Base-by-base conservation (phyloP, 2,888 invertebrate species). In the Rosalia funebris region DNA sequence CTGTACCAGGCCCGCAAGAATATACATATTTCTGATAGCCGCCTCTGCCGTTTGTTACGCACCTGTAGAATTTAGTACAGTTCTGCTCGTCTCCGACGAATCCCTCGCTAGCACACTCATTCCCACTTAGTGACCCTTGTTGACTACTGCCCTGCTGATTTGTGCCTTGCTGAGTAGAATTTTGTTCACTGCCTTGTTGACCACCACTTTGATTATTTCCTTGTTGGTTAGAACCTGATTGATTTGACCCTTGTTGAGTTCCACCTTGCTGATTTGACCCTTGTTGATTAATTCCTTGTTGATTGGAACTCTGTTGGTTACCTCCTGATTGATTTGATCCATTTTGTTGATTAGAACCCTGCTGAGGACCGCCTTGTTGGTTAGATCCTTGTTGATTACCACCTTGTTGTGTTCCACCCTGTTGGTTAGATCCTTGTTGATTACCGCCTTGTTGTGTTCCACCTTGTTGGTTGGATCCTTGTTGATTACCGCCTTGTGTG, bases 21-120 rank as follows among this genome's bases (percentile, higher is more conserved):
- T 90, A 93, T 63, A 91, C 88, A 75, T 89, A 89, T 79, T 85
- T 88, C 42, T 81, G 87, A 70, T 82, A 90, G 1, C 83, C 83
- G 60, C 85, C 86, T 17, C 84, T 81, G 0, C 86, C 87, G 73
- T 86, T 84, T 59, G 84, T 82, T 16, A 91, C 90, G 79, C 92
- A 92, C 67, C 91, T 85, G 76, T 90, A 91, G 82, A 92, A 92
- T 76, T 88, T 90, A 60, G 84, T 87, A 73, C 92, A 92, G 73
- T 92, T 85, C 34, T 81, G 81, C 37, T 84, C 83, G 78, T 92
- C 87, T 10, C 88, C 86, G 73, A 88, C 85, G 78, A 90, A 93
- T 46, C 92, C 92, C 77, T 90, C 89, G 63, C 81, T 78, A 11
- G 77, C 81, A 74, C 91, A 91, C 44, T 73, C 41, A 17, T 59